Evolutionary conservation across 2,113 vertebrate genomes (phyloP), one percentile per base, ranked within the genome.

Genomic region (Calidris pugnax): DNA sequence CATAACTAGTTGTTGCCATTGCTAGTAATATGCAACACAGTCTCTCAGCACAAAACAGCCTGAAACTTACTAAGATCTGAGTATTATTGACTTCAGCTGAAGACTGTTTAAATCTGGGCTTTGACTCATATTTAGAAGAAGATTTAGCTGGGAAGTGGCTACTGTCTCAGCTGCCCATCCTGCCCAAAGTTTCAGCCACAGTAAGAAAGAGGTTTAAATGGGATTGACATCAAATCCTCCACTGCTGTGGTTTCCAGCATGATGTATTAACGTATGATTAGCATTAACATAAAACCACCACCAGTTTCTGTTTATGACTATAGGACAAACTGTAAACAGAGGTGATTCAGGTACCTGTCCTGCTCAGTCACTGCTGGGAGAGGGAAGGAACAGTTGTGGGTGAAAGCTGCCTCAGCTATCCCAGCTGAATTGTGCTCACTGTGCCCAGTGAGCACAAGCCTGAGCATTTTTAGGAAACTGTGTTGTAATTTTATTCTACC

Each of bases 111-210:
- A 84, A 89, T 67, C 55, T 77, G 63, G 55, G 22, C 17, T 90
- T 93, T 89, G 59, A 81, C 30, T 71, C 79, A 37, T n/a, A 16
- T 92, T 95, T 80, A 71, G 72, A 88, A 87, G 76, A 51, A 92
- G 57, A 90, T 81, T 73, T 47, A 90, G n/a, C 45, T 87, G 91
- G 72, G 80, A 86, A 81, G 28, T 28, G 32, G 12, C 47, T 24
- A 18, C 89, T 90, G 51, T 78, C 51, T 21, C 47, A 63, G 37
- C 26, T 84, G 64, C 45, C 50, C 45, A 47, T 53, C 30, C 67
- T 75, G 68, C 47, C 59, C n/a, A 7, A 77, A 81, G 55, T 89
- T 78, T 95, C 86, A 89, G 30, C 55, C 68, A 78, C 35, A 59
- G 37, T 50, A 95, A 71, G 41, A 45, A 71, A 55, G 37, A 67